These are phyloP conservation scores for Panorpa germanica DNA, from an alignment of 2,888 invertebrate genomes.

Conservation along the genomic window DNA sequence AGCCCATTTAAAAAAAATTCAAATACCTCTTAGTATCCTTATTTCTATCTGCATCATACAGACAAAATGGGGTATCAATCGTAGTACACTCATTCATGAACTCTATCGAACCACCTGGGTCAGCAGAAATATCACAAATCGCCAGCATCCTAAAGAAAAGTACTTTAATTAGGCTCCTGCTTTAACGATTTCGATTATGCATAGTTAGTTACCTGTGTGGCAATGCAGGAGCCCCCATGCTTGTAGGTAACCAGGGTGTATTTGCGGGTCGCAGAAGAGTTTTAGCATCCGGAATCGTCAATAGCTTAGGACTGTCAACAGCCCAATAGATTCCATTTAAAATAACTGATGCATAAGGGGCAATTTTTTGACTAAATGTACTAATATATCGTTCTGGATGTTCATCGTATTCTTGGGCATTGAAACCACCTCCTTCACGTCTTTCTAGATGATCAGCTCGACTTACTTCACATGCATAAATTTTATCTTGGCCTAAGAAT, in stretches of 20 bases:
- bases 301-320: constrained; percentile 82
- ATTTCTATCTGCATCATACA: constrained; percentile 98
- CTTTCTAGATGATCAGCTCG: constrained; percentile 85
- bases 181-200: not conserved
- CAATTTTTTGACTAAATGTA: constrained; percentile 90
- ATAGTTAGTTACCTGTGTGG: constrained; percentile 41
- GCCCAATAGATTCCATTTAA: constrained; percentile 99
- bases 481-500: constrained; percentile 65
- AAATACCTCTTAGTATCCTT: constrained; percentile 76
- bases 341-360: constrained; percentile 92
- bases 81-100: constrained; percentile 99
- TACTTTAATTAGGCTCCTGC: constrained; percentile 8
- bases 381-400: constrained; percentile 90
- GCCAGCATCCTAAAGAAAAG: constrained; percentile 51
- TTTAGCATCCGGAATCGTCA: constrained; percentile 97
- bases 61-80: constrained; percentile 95
- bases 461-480: constrained; percentile 91
- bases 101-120: constrained; percentile 96
- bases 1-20: not conserved
- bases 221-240: constrained; percentile 69
- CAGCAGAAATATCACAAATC: constrained; percentile 97
- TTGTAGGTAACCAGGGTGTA: constrained; percentile 85
- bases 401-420: constrained; percentile 72
- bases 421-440: constrained; percentile 83
- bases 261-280: constrained; percentile 71